Percentiles rank a stretch among this genome's conserved stretches.
Conservation (phyloP, 2,113 vertebrate species). For the Chloroceryle aenea region DNA sequence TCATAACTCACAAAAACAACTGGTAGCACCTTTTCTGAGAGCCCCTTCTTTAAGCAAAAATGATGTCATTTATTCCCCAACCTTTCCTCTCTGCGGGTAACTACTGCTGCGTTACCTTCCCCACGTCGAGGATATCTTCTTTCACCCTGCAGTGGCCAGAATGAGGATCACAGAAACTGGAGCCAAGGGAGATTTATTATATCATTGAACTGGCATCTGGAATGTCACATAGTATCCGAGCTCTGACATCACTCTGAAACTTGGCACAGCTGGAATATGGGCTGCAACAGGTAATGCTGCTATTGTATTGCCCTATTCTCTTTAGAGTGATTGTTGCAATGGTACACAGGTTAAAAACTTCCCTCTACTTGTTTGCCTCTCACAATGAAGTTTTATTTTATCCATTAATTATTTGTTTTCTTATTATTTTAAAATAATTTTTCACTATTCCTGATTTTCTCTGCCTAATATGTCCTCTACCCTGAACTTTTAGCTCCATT, state of each 20-base stretch:
- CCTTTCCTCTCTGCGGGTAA: background rate
- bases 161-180: background rate
- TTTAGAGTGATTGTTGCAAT: background rate
- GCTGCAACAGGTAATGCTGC: slow-evolving; percentile 58
- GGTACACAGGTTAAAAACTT: slow-evolving; percentile 48
- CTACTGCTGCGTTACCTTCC: slow-evolving; percentile 3
- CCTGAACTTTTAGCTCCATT: background rate
- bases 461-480: background rate
- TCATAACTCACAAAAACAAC: background rate
- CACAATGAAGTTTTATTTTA: background rate
- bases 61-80: background rate
- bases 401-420: background rate
- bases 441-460: background rate
- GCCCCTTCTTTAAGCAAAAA: background rate
- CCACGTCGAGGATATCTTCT: slow-evolving; percentile 40
- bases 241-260: slow-evolving; percentile 63
- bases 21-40: background rate
- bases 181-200: slow-evolving; percentile 7
- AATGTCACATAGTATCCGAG: slow-evolving; percentile 29
- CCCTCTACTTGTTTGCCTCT: slow-evolving; percentile 40
- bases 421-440: background rate
- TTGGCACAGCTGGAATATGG: slow-evolving; percentile 53
- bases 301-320: slow-evolving; percentile 60
- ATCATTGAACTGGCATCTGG: slow-evolving; percentile 23
- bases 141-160: slow-evolving; percentile 10